Conservation (phyloP, 2,797 vertebrate species). For the Schizothorax lantsangensis region DNA sequence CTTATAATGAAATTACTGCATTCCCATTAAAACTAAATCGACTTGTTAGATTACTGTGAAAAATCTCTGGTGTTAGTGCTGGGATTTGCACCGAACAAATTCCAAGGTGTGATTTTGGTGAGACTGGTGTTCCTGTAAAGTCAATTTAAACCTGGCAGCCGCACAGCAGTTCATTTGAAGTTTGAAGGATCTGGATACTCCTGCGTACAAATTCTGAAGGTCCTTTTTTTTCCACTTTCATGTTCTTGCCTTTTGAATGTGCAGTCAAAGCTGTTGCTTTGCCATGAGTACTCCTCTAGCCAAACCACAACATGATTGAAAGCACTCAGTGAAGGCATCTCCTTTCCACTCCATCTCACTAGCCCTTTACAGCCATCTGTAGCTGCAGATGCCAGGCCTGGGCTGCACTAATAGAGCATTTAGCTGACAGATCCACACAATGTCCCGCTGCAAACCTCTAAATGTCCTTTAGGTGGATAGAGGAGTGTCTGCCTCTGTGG, state of each 20-base stretch:
- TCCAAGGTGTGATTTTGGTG: conserved; percentile 29
- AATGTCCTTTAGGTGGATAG: conserved; percentile 49
- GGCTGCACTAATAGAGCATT: conserved; percentile 53
- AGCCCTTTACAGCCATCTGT: conserved; percentile 46
- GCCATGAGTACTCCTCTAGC: conserved; percentile 25
- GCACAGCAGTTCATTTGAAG: conserved; percentile 26
- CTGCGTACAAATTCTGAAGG: conserved; percentile 5
- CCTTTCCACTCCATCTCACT: conserved; percentile 42
- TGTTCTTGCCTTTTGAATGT: conserved; percentile 24
- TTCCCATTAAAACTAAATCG: conserved; percentile 59
- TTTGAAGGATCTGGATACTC: conserved; percentile 20
- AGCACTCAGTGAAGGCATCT: conserved; percentile 38
- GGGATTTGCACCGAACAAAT: conserved; percentile 10
- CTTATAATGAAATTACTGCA: conserved; percentile 58
- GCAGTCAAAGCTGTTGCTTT: conserved; percentile 41
- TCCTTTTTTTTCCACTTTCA: not conserved
- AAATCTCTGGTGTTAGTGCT: conserved; percentile 29
- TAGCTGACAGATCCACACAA: conserved; percentile 49
- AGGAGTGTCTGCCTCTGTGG: conserved; percentile 25
- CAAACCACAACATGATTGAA: conserved; percentile 42
- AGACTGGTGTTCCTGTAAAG: conserved; percentile 22
- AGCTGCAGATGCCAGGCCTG: conserved; percentile 49
- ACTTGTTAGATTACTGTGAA: conserved; percentile 61
- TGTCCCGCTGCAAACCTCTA: conserved; percentile 39
- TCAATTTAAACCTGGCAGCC: conserved; percentile 31